A percentile compares a stretch with the other conserved stretches of the same genome.
These are phyloP conservation scores for Bombus haemorrhoidalis DNA, from an alignment of 1,140 invertebrate genomes.

Conservation along the genomic window DNA sequence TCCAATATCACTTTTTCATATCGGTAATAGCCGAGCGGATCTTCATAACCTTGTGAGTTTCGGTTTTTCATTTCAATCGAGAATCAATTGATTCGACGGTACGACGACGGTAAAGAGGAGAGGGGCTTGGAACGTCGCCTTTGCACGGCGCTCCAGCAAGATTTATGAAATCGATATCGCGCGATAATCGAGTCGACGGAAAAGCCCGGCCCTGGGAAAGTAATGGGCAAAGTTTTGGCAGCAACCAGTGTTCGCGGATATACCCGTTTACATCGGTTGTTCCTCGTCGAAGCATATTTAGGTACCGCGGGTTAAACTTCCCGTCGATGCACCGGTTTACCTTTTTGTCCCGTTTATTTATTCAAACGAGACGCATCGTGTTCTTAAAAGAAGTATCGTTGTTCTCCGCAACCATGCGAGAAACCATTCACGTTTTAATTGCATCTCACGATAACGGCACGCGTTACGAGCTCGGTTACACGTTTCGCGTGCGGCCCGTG, in stretches of 20 bases:
- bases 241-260: conserved; percentile 22
- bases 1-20: conserved; percentile 19
- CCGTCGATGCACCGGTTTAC: neutral
- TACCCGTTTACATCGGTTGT: neutral
- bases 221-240: conserved; percentile 39
- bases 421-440: conserved; percentile 14
- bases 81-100: neutral
- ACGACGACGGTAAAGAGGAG: neutral
- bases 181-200: conserved; percentile 37
- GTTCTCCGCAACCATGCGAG: neutral
- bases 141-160: neutral
- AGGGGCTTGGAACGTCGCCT: neutral
- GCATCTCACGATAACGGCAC: neutral
- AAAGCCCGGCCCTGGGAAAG: conserved; percentile 8
- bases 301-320: neutral
- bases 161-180: conserved; percentile 37
- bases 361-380: neutral
- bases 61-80: neutral
- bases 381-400: neutral
- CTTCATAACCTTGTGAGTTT: neutral
- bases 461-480: neutral
- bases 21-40: too few relatives aligned
- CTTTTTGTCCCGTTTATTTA: neutral
- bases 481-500: neutral
- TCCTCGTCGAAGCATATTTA: neutral